Evolutionary conservation across 1,140 invertebrate genomes (phyloP).

Genomic region (Pomacea maculata): DNA sequence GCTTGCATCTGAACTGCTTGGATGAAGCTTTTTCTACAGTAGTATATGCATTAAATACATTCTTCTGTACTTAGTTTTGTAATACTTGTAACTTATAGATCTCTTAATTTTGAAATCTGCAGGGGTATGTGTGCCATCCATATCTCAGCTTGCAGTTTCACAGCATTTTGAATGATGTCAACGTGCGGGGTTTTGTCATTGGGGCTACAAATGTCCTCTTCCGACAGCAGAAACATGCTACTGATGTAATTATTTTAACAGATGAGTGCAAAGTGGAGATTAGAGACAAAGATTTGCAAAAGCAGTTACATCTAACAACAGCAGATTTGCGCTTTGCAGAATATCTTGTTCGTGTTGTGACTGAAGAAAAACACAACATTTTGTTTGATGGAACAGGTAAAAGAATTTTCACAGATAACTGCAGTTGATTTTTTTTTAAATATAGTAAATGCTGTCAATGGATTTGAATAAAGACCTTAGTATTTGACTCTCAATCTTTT

Average conservation of each 20-base stretch:
- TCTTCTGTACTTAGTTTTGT: no score
- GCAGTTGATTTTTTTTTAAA: neutral
- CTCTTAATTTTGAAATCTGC: slow-evolving; percentile 5
- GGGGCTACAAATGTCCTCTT: slow-evolving; percentile 98
- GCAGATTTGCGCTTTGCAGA: slow-evolving; percentile 97
- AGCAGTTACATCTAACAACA: slow-evolving; percentile 86
- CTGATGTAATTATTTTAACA: slow-evolving; percentile 91
- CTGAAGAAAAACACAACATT: slow-evolving; percentile 79
- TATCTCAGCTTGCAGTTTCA: slow-evolving; percentile 96
- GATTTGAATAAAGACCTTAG: no score
- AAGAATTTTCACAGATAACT: neutral
- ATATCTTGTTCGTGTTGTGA: slow-evolving; percentile 87
- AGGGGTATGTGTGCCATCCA: slow-evolving; percentile 93
- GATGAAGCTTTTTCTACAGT: no score
- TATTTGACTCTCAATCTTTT: no score
- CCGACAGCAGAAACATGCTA: slow-evolving; percentile 91
- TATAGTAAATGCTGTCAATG: no score
- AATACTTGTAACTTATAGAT: no score
- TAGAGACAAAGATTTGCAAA: slow-evolving; percentile 82
- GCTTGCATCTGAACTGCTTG: no score
- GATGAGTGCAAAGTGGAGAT: slow-evolving; percentile 89
- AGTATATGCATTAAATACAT: no score
- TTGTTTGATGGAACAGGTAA: slow-evolving; percentile 79
- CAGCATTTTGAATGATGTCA: slow-evolving; percentile 88
- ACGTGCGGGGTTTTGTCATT: slow-evolving; percentile 90